Evolutionary conservation across 2,888 invertebrate genomes (phyloP), one percentile per base, ranked within the genome.

Genomic region (Ochlodes sylvanus): DNA sequence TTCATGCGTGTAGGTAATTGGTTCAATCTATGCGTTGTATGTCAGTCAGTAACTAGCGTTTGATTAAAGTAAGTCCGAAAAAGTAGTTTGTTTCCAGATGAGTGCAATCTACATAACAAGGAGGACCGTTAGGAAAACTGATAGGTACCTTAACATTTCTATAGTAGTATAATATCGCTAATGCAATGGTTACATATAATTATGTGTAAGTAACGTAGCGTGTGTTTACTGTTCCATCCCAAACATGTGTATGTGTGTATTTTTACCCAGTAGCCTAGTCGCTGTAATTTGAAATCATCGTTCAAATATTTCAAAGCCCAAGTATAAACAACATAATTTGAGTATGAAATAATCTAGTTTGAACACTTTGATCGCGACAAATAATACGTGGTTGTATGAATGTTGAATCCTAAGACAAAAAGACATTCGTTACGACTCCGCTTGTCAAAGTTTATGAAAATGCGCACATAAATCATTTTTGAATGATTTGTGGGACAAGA

Each of bases 341-440:
- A 32, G 55, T 34, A 34, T 34, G 55, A 55, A 55, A 34, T 55
- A 55, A 55, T 55, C 34, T 27, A 52, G 27, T 52, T 52, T 52
- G 52, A 52, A 52, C 21, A 52, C 52, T 52, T 52, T 52, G 52
- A 52, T 44, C 42, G 44, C 10, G 58, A 44, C 58, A 15, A 60
- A 47, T 47, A 60, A 60, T 60, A 27, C 6, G 17, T 12, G 6
- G 15, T 14, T 34, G 19, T 17, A 42, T 27, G n/a, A 41, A 58
- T 58, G 47, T 41, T 57, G 56, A 57, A 50, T 34, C 15, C 38
- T 41, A 10, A 41, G 58, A 58, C 52, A 58, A 65, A 52, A 50
- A 65, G 50, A 65, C 65, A 65, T 65, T 65, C 14, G 52, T 65
- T 58, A 58, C 55, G 32, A 32, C 58, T 52, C 12, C n/a, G 38